These are phyloP conservation scores for Hirtodrosophila trivittata DNA, from an alignment of 2,888 invertebrate genomes.

Conservation along the genomic window DNA sequence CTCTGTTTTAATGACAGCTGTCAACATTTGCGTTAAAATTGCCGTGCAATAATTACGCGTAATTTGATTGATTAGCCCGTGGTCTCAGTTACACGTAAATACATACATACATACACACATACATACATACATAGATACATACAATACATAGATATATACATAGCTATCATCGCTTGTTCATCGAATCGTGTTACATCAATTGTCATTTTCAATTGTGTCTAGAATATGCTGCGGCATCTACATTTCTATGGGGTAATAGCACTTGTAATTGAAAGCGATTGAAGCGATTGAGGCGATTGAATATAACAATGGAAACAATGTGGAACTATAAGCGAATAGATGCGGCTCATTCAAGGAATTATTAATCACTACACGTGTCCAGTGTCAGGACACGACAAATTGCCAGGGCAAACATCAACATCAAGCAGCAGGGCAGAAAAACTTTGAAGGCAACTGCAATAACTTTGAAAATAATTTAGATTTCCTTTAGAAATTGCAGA, in stretches of 20 bases:
- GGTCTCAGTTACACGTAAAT: too few relatives aligned
- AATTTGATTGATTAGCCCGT: constrained; percentile 61
- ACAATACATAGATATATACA: too few relatives aligned
- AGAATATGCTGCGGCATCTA: not conserved
- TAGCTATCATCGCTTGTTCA: too few relatives aligned
- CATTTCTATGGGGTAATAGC: not conserved
- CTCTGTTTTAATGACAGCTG: constrained; percentile 55
- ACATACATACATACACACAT: not conserved
- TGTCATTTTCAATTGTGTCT: too few relatives aligned
- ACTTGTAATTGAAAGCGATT: not conserved
- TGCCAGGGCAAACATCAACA: constrained; percentile 53
- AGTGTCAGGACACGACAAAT: constrained; percentile 66
- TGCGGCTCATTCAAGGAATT: constrained; percentile 32
- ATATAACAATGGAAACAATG: too few relatives aligned
- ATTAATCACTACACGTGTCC: constrained; percentile 76
- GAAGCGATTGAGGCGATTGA: not conserved
- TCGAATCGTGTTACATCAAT: too few relatives aligned
- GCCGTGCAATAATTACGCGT: constrained; percentile 37
- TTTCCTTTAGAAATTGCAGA: constrained; percentile 56
- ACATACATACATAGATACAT: too few relatives aligned
- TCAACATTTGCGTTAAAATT: constrained; percentile 40
- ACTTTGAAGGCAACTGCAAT: constrained; percentile 63
- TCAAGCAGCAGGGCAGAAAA: constrained; percentile 46
- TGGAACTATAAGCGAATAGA: not conserved
- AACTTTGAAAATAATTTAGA: constrained; percentile 78